phyloP scores from a whole-genome alignment of 2,797 vertebrate species.

The Sebastes diploproa region DNA sequence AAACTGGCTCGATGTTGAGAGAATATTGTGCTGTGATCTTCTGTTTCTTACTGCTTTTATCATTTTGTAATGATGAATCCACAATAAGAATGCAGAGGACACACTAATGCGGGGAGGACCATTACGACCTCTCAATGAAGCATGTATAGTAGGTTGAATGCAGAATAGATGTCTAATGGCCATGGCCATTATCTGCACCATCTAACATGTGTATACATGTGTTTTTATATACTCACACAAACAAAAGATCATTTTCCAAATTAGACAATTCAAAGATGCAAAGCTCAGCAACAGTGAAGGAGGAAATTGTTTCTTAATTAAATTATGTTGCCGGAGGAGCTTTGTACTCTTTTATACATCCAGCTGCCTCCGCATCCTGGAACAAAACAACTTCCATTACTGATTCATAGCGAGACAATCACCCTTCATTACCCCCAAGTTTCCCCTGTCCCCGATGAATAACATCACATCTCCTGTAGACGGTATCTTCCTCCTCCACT shows the following conservation, averaged over 20 bases:
- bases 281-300: conserved; percentile 8
- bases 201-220: background rate
- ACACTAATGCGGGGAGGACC: background rate
- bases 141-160: background rate
- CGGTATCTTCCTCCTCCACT: background rate
- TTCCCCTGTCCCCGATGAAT: background rate
- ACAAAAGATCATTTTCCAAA: background rate
- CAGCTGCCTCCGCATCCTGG: conserved; percentile 14
- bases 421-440: background rate
- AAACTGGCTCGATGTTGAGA: background rate
- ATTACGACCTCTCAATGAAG: background rate
- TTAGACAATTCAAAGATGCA: conserved; percentile 8
- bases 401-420: background rate
- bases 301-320: conserved; percentile 39
- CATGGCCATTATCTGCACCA: rapidly evolving
- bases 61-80: background rate
- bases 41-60: background rate
- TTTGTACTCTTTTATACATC: background rate
- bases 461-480: background rate
- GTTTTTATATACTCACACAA: background rate
- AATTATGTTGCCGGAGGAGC: conserved; percentile 27
- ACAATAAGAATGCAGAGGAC: background rate
- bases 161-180: background rate
- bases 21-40: background rate
- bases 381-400: conserved; percentile 1